A percentile compares a stretch with the other conserved stretches of the same genome.
Conservation (phyloP, 2,797 vertebrate species). For the Falco peregrinus region DNA sequence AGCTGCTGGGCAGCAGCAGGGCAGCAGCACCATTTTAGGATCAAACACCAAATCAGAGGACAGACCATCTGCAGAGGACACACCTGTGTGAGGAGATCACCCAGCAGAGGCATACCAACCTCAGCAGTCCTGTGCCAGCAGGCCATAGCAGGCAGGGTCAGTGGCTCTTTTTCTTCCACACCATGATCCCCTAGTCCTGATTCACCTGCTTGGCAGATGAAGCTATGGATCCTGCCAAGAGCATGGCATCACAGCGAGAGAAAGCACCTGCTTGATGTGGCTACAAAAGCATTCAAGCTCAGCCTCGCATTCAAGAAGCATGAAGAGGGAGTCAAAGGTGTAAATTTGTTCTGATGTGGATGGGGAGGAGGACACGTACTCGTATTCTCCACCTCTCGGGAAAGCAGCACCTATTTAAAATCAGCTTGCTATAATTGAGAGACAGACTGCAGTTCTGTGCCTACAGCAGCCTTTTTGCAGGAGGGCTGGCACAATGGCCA, state of each 20-base stretch:
- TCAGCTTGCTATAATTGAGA: not conserved
- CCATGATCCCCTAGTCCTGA: fast-evolving
- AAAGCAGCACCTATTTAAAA: not conserved
- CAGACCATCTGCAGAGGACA: not conserved
- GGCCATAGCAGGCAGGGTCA: not conserved
- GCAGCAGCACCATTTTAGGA: not conserved
- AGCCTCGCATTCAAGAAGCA: not conserved
- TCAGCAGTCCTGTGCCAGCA: not conserved
- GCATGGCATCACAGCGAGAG: not conserved
- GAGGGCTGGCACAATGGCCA: not conserved
- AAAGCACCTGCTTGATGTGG: not conserved
- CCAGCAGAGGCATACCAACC: not conserved
- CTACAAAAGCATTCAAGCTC: not conserved
- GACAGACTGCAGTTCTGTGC: not conserved
- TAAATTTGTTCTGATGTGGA: not conserved
- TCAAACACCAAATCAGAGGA: not conserved
- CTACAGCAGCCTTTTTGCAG: not conserved
- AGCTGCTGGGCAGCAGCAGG: not conserved
- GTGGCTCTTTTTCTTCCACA: not conserved
- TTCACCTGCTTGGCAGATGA: not conserved
- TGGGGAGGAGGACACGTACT: not conserved
- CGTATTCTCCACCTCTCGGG: not conserved
- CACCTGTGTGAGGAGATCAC: not conserved
- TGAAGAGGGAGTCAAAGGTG: not conserved
- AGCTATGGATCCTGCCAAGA: not conserved